These are phyloP conservation scores for Coelogynopora nodosa DNA, from an alignment of 2,888 invertebrate genomes.

Conservation along the genomic window DNA sequence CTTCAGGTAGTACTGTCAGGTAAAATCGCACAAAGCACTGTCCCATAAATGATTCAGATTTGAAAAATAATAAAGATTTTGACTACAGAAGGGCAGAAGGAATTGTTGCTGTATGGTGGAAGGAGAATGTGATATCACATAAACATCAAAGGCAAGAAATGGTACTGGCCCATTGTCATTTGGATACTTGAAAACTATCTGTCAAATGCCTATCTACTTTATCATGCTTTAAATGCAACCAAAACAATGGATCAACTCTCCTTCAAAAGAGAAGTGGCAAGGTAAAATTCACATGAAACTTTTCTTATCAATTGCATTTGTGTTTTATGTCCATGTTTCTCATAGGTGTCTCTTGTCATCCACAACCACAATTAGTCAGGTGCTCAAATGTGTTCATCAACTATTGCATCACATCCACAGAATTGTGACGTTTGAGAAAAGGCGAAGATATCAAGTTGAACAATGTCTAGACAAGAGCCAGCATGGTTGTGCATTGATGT, in stretches of 20 bases:
- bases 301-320: background rate
- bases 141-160: slow-evolving; percentile 17
- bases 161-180: slow-evolving; percentile 19
- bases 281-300: background rate
- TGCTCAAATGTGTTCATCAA: slow-evolving; percentile 9
- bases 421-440: slow-evolving; percentile 15
- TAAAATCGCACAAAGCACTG: background rate
- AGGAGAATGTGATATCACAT: slow-evolving; percentile 4
- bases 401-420: background rate
- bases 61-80: slow-evolving; percentile 4
- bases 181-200: slow-evolving; percentile 16
- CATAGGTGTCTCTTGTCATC: background rate
- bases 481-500: background rate
- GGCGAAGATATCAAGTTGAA: slow-evolving; percentile 9
- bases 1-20: background rate
- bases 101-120: slow-evolving; percentile 2
- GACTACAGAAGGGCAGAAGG: background rate
- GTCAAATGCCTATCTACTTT: slow-evolving; percentile 1
- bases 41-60: background rate
- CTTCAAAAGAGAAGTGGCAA: slow-evolving; percentile 8
- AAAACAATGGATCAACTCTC: slow-evolving; percentile 27
- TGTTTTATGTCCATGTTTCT: background rate
- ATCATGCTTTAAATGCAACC: background rate
- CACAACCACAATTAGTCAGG: background rate
- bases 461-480: background rate